Base-by-base conservation (phyloP, 2,113 vertebrate species). In the Phyllostomus hastatus region DNA sequence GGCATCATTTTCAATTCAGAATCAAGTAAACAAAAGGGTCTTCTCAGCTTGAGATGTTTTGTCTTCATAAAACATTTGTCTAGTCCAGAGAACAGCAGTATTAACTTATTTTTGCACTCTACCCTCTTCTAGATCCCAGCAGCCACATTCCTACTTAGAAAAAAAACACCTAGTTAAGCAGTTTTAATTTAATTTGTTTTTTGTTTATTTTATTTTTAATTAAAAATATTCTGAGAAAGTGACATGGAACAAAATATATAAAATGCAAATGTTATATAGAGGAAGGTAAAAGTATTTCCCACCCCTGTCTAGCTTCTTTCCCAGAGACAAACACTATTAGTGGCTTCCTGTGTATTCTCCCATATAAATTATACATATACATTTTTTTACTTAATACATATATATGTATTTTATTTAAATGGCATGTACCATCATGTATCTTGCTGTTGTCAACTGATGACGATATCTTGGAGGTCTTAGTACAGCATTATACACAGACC, bases 1-100 rank as follows among this genome's bases (percentile, higher is more conserved):
- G 96, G 75, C 94, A 93, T 97, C 94, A 43, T 93, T 97, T 96
- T 97, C 95, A 94, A 84, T 97, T 97, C 95, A 82, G 80, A 87
- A 96, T 54, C 94, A 95, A 97, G 96, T 95, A 97, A 97, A 97
- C 93, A 97, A 96, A 97, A 97, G 96, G 93, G 97, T 96, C 91
- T 91, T 97, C 93, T 97, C 94, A 96, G 96, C 83, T 95, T 94
- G 94, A 97, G 95, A 92, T 93, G 75, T 96, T 91, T 81, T 96
- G 76, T 86, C 95, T 94, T 96, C 75, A 76, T 31, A 70, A 96
- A 94, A 89, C 66, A 83, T 91, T 84, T 81, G 70, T 96, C 86
- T 96, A 64, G 70, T 83, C 91, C 80, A 66, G n/a, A 94, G 69
- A 69, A 54, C 4, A 82, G 70, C 61, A 72, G 33, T 46, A 54